These are phyloP conservation scores for Ophioninae sp. DNA, from an alignment of 2,888 invertebrate species.

Conservation along the genomic window DNA sequence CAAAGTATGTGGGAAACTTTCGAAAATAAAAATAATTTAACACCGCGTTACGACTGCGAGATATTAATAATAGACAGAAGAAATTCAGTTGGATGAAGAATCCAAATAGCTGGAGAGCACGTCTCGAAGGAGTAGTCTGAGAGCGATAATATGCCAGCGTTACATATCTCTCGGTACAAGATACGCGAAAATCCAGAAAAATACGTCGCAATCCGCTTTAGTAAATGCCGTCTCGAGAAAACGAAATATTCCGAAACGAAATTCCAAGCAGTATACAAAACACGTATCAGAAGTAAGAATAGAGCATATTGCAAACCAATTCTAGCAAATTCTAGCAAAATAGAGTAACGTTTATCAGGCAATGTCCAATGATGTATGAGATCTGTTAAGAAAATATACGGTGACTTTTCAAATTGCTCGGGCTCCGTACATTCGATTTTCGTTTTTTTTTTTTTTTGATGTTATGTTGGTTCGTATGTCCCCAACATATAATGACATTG, in stretches of 20 bases:
- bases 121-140: slow-evolving; percentile 21
- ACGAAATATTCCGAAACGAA: background rate
- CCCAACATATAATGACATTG: too few species aligned
- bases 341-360: background rate
- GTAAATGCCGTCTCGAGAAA: slow-evolving; percentile 47
- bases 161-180: slow-evolving; percentile 19
- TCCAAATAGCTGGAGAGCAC: slow-evolving; percentile 18
- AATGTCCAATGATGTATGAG: too few species aligned
- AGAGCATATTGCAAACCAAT: background rate
- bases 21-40: slow-evolving; percentile 11
- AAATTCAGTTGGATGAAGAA: slow-evolving; percentile 25
- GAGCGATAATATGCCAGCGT: slow-evolving; percentile 30
- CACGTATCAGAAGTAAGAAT: slow-evolving; percentile 7
- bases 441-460: too few species aligned
- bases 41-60: background rate
- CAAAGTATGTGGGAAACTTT: background rate
- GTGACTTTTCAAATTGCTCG: too few species aligned
- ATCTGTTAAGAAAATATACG: too few species aligned
- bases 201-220: slow-evolving; percentile 53
- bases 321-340: background rate
- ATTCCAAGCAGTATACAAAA: slow-evolving; percentile 8
- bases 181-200: slow-evolving; percentile 35
- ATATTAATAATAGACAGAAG: slow-evolving; percentile 26
- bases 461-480: too few species aligned
- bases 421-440: too few species aligned